A percentile compares a stretch with the other conserved stretches of the same genome.
phyloP scores from a whole-genome alignment of 1,140 invertebrate genomes.

The Apis laboriosa region DNA sequence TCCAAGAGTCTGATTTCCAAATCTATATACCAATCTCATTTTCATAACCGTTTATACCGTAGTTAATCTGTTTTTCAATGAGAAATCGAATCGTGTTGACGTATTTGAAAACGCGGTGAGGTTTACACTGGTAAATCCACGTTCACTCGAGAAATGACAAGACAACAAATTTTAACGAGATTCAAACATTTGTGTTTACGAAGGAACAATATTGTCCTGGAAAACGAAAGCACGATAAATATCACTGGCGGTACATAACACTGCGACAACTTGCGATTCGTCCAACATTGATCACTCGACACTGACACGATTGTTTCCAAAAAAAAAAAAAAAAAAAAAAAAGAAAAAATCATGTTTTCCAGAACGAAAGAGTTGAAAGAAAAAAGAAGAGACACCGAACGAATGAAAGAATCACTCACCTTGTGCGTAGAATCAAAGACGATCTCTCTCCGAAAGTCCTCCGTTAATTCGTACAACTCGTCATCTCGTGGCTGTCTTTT shows the following conservation, averaged over 20 bases:
- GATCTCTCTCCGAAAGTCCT: background rate
- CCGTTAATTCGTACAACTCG: background rate
- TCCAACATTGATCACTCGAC: background rate
- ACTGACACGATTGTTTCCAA: background rate
- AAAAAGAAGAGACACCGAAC: background rate
- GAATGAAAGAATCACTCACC: slow-evolving; percentile 5
- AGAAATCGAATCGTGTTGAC: background rate
- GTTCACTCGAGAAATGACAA: background rate
- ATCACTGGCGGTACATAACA: background rate
- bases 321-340: too few species aligned
- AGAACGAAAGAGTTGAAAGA: background rate
- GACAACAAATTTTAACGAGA: background rate
- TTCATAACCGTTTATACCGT: background rate
- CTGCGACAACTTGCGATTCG: background rate
- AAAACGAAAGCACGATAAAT: background rate
- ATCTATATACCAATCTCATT: slow-evolving; percentile 39
- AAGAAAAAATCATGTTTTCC: too few species aligned
- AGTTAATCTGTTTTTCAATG: background rate
- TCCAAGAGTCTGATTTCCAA: background rate
- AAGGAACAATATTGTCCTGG: background rate
- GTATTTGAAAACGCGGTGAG: background rate
- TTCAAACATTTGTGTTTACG: background rate
- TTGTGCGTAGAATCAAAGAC: background rate
- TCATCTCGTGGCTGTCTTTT: slow-evolving; percentile 30
- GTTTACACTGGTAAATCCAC: background rate